These are phyloP conservation scores for Mycalesis mineus DNA, from an alignment of 2,888 invertebrate species.

Conservation along the genomic window DNA sequence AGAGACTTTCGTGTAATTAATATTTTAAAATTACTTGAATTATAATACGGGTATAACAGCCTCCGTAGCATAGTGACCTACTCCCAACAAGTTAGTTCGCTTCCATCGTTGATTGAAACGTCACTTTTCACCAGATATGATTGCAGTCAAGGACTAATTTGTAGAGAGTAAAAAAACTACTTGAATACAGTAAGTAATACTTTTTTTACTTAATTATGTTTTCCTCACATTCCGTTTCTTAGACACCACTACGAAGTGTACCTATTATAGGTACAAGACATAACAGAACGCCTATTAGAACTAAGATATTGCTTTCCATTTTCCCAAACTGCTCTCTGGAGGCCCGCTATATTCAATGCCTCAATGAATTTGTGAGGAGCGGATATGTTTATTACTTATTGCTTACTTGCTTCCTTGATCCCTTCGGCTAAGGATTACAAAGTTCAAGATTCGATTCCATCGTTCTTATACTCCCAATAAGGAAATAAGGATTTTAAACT, in stretches of 20 bases:
- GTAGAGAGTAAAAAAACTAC: no score
- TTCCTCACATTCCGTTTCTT: neutral
- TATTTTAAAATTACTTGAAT: no score
- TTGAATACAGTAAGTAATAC: neutral
- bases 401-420: neutral
- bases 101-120: no score
- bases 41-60: no score
- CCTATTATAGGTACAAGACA: constrained; percentile 1
- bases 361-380: constrained; percentile 30
- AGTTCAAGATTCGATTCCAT: neutral
- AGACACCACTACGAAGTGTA: neutral
- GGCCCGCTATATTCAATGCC: constrained; percentile 29
- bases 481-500: no score
- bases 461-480: no score
- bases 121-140: no score
- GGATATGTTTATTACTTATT: constrained; percentile 10
- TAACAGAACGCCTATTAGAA: constrained; percentile 26
- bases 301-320: constrained; percentile 35
- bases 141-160: no score
- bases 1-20: no score
- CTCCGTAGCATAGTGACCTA: no score
- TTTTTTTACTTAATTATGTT: neutral
- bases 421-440: neutral
- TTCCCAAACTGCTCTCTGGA: constrained; percentile 32
- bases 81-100: no score